Evolutionary conservation across 2,113 vertebrate genomes (phyloP).

Genomic region (Struthidea cinerea): DNA sequence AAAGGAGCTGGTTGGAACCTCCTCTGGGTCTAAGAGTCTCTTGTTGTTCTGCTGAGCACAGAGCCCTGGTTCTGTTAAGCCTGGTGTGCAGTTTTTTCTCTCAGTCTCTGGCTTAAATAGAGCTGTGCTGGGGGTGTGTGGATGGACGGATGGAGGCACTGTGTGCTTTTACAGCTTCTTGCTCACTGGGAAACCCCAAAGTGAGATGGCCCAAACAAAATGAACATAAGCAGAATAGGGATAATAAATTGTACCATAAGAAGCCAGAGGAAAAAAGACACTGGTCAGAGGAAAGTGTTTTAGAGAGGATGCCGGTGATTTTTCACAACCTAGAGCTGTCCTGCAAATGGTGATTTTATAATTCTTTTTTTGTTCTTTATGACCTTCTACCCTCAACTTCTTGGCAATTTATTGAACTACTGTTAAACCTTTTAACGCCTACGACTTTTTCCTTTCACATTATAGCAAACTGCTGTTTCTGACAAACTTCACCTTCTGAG

Average conservation of each 20-base stretch:
- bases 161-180: neutral
- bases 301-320: neutral
- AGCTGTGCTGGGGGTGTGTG: neutral
- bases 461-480: slow-evolving; percentile 12
- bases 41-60: neutral
- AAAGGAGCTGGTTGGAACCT: neutral
- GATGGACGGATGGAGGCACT: neutral
- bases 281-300: neutral
- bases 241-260: neutral
- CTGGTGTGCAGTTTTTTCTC: neutral
- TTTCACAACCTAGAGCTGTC: neutral
- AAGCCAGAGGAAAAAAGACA: neutral
- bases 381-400: neutral
- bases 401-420: neutral
- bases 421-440: neutral
- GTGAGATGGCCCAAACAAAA: neutral
- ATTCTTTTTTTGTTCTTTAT: neutral
- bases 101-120: neutral
- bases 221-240: neutral
- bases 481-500: slow-evolving; percentile 33
- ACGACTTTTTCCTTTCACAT: neutral
- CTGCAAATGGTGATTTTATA: neutral
- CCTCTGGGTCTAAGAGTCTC: too few relatives aligned
- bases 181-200: neutral
- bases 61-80: too few relatives aligned